These are phyloP conservation scores for Oedothorax gibbosus DNA, from an alignment of 1,140 invertebrate genomes.

Conservation along the genomic window DNA sequence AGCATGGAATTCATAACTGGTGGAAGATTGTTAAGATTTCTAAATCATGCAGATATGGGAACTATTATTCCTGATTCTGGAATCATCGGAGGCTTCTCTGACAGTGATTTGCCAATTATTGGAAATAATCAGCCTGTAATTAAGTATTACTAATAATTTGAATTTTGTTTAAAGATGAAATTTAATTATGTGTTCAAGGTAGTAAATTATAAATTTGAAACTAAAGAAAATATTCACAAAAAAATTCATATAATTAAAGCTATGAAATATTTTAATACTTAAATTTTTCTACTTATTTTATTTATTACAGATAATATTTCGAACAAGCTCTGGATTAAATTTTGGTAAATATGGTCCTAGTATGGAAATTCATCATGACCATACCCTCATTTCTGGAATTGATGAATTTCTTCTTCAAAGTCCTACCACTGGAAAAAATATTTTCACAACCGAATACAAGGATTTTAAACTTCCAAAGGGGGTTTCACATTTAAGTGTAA, in stretches of 20 bases:
- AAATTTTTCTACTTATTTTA: not conserved
- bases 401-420: slow-evolving; percentile 78
- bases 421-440: slow-evolving; percentile 73
- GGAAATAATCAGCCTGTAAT: slow-evolving; percentile 65
- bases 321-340: slow-evolving; percentile 55
- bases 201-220: not conserved
- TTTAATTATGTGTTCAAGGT: not conserved
- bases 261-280: not conserved
- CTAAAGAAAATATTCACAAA: no score
- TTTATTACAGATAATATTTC: slow-evolving; percentile 37
- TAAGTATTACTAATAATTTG: not conserved
- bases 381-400: slow-evolving; percentile 77
- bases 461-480: slow-evolving; percentile 79
- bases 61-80: slow-evolving; percentile 71
- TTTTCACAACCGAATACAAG: slow-evolving; percentile 82
- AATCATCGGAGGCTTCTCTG: slow-evolving; percentile 79
- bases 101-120: slow-evolving; percentile 78
- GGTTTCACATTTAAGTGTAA: slow-evolving; percentile 77
- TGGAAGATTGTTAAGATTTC: slow-evolving; percentile 82
- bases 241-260: no score
- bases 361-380: slow-evolving; percentile 71
- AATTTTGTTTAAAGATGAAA: not conserved
- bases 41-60: slow-evolving; percentile 82
- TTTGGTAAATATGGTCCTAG: slow-evolving; percentile 63
- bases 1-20: slow-evolving; percentile 85